A percentile compares a stretch with the other conserved stretches of the same genome.
Evolutionary conservation across 2,113 vertebrate species (phyloP).

Genomic region (Pygoscelis antarcticus): DNA sequence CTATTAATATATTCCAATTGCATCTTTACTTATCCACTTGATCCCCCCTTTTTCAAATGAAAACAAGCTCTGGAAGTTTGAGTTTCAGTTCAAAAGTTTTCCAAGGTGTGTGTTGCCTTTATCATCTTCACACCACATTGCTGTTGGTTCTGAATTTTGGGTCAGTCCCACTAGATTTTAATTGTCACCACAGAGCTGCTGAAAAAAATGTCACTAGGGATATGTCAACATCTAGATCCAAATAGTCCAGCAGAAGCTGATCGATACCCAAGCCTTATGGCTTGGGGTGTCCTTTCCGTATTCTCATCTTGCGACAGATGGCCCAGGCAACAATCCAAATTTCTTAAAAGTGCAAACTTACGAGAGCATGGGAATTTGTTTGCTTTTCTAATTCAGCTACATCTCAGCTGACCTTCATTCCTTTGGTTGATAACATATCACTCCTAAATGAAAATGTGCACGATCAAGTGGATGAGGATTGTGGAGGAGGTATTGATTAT

Average conservation of each 20-base stretch:
- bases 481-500: background rate
- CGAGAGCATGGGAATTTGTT: background rate
- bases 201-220: background rate
- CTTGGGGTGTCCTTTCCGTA: background rate
- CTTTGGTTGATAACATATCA: background rate
- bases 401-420: background rate
- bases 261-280: background rate
- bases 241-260: background rate
- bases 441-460: background rate
- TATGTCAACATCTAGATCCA: background rate
- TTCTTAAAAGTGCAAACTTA: background rate
- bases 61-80: background rate
- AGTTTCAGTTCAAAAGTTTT: background rate
- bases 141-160: slow-evolving; percentile 14
- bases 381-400: background rate
- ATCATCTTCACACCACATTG: background rate
- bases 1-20: background rate
- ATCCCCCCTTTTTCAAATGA: background rate
- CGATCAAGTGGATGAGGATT: background rate
- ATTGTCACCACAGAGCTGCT: background rate
- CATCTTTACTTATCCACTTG: background rate
- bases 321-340: background rate
- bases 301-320: background rate
- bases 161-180: background rate
- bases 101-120: background rate